Evolutionary conservation across 2,888 invertebrate species (phyloP), one percentile per base, ranked within the genome.

Genomic region (Coecobrya sp.): DNA sequence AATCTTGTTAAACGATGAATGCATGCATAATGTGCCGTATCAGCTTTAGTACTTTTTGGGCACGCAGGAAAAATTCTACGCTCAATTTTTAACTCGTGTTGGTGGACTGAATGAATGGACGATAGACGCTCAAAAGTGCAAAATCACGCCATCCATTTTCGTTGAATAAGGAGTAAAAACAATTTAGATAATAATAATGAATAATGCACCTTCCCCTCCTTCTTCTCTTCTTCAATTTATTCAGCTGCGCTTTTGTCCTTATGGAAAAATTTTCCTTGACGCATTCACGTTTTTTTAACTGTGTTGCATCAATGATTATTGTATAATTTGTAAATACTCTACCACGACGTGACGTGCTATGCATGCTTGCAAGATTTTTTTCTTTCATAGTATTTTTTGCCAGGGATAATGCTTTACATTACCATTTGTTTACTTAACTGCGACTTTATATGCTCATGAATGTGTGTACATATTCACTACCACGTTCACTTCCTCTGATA

Each of bases 231-330:
- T 27, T 30, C 16, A 25, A 13, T 13, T 30, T 30, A 36, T 36
- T 36, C 36, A 36, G 36, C 8, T 49, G 68, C 62, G 62, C 62
- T 62, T 76, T 76, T 76, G 76, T 76, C 45, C 45, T 76, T 76
- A 36, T 73, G 70, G 19, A 73, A 73, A 8, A n/a, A n/a, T 76
- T 76, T 76, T 76, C 45, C 45, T 76, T 76, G 76, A 22, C 76
- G 76, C n/a, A 49, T 49, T 42, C 42, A 25, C 22, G 11, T 25
- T 49, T 76, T 49, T 76, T 45, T 19, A 13, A 76, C 4, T 76
- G 1, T 4, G 19, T 76, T 76, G 76, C 76, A 76, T 76, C 76
- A 76, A 49, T 49, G 49, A 45, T 76, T 45, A 76, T 49, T 62
- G 19, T 45, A 42, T 73, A 19, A n/a, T 73, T 76, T 45, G 42